phyloP scores from a whole-genome alignment of 2,797 vertebrate species.

The Lagocephalus sceleratus region DNA sequence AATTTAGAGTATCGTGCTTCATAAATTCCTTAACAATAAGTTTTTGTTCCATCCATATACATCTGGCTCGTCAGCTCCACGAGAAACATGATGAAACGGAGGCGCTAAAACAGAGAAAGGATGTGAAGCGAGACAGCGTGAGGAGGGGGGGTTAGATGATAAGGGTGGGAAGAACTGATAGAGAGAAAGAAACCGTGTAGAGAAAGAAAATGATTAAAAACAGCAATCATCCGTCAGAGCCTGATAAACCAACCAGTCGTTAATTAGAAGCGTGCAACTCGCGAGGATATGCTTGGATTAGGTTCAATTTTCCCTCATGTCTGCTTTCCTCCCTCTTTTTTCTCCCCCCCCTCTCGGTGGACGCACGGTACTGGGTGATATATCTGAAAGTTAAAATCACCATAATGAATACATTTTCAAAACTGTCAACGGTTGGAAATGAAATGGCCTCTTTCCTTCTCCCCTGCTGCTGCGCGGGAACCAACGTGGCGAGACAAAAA shows the following conservation, averaged over 20 bases:
- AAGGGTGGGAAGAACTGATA: constrained; percentile 75
- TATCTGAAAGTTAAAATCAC: constrained; percentile 33
- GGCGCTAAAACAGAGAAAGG: constrained; percentile 50
- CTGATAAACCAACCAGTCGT: constrained; percentile 85
- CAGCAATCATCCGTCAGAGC: constrained; percentile 85
- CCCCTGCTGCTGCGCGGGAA: constrained; percentile 24
- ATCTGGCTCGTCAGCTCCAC: constrained; percentile 41
- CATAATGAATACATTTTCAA: constrained; percentile 19
- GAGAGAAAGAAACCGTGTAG: constrained; percentile 69
- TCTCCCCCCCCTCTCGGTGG: constrained; percentile 31
- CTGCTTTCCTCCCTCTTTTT: constrained; percentile 39
- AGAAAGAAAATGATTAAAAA: constrained; percentile 89
- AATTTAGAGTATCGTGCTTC: not conserved
- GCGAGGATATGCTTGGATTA: constrained; percentile 74
- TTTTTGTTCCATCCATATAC: constrained; percentile 39
- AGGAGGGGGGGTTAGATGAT: constrained; percentile 71
- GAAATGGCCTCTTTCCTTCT: constrained; percentile 14
- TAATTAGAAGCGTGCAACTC: constrained; percentile 87
- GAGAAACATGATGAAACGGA: constrained; percentile 57
- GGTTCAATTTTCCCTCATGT: constrained; percentile 51
- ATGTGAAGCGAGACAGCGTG: constrained; percentile 58
- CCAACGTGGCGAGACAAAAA: constrained; percentile 25
- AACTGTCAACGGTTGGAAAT: constrained; percentile 16
- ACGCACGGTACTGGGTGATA: constrained; percentile 22
- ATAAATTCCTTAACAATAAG: constrained; percentile 27